Percentiles rank a stretch among this genome's conserved stretches.
Evolutionary conservation across 2,797 vertebrate species (phyloP).

Genomic region (Aythya fuligula): DNA sequence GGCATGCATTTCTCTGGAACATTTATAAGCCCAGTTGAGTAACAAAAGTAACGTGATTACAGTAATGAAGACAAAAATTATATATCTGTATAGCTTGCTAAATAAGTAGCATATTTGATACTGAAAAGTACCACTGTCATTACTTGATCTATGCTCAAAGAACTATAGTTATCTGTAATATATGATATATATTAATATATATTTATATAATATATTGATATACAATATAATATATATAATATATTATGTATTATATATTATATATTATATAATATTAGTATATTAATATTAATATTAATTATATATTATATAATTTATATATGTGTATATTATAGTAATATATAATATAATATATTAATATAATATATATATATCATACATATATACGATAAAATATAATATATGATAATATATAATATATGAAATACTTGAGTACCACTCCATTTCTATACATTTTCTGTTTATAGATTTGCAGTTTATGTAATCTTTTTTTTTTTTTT

Average conservation of each 20-base stretch:
- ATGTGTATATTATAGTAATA: too few relatives aligned
- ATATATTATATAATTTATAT: too few relatives aligned
- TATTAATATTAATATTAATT: too few relatives aligned
- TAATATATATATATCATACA: too few relatives aligned
- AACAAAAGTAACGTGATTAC: neutral
- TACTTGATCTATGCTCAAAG: neutral
- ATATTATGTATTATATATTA: too few relatives aligned
- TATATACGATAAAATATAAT: too few relatives aligned
- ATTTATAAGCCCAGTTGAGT: neutral
- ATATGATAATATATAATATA: too few relatives aligned
- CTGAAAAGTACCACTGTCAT: neutral
- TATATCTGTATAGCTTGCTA: neutral
- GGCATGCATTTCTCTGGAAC: neutral
- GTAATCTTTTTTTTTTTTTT: neutral
- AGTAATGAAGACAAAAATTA: neutral
- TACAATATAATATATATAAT: too few relatives aligned
- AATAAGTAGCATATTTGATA: neutral
- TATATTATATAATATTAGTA: too few relatives aligned
- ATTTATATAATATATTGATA: too few relatives aligned
- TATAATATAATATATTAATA: too few relatives aligned
- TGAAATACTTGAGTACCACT: neutral
- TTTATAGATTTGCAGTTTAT: neutral
- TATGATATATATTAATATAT: too few relatives aligned
- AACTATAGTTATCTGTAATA: neutral
- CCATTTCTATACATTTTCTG: neutral